Conservation (phyloP, 2,113 vertebrate genomes). For the Eclectus roratus region DNA sequence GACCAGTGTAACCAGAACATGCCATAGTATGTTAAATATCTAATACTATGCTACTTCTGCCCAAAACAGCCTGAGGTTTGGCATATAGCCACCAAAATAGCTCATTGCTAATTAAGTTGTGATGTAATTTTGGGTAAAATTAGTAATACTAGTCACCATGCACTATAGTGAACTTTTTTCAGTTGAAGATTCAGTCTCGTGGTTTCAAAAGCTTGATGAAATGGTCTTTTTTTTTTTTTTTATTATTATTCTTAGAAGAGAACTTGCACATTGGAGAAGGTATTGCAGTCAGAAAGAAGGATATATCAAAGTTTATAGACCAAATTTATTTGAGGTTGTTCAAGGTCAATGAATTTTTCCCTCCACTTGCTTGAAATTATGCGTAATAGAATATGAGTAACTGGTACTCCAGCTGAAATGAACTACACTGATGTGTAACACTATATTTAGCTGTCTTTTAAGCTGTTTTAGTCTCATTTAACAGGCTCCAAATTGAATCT, state of each 20-base stretch:
- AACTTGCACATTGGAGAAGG: constrained; percentile 25
- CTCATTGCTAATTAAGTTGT: constrained; percentile 72
- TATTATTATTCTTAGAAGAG: constrained; percentile 35
- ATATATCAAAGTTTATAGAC: constrained; percentile 69
- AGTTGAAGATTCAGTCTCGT: constrained; percentile 24
- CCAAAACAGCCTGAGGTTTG: constrained; percentile 65
- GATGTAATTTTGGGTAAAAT: constrained; percentile 72
- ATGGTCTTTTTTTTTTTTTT: constrained; percentile 53
- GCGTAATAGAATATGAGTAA: constrained; percentile 50
- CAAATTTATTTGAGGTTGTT: constrained; percentile 70
- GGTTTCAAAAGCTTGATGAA: constrained; percentile 42
- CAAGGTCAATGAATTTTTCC: constrained; percentile 70
- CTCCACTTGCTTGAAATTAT: constrained; percentile 45
- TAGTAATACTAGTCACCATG: constrained; percentile 48
- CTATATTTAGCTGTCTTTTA: constrained; percentile 46
- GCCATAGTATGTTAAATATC: constrained; percentile 72
- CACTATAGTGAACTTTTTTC: neutral
- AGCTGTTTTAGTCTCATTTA: constrained; percentile 18
- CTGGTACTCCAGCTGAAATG: constrained; percentile 34
- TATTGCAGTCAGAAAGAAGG: constrained; percentile 22
- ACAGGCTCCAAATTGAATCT: neutral
- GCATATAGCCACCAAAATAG: constrained; percentile 60
- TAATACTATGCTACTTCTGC: constrained; percentile 56
- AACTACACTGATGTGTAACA: constrained; percentile 32
- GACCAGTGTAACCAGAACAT: constrained; percentile 69